Evolutionary conservation across 2,113 vertebrate species (phyloP).

Genomic region (Trematomus loennbergii): DNA sequence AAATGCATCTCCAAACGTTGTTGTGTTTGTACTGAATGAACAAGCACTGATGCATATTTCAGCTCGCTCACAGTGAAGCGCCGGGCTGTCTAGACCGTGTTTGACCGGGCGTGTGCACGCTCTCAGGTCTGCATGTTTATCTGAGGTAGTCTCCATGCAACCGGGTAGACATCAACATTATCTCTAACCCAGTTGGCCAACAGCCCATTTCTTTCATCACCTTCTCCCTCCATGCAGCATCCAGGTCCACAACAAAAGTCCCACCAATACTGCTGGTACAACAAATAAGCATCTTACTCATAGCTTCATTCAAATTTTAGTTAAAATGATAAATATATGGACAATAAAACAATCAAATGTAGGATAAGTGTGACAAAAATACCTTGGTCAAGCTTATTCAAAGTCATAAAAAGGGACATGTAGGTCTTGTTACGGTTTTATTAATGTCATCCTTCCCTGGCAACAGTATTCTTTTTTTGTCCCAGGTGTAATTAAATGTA

Average conservation of each 20-base stretch:
- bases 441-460: neutral
- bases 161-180: conserved; percentile 58
- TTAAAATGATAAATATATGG: neutral
- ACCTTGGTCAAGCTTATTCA: conserved; percentile 3
- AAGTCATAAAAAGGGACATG: neutral
- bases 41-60: conserved; percentile 44
- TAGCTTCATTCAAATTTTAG: conserved; percentile 16
- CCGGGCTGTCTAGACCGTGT: conserved; percentile 54
- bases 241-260: conserved; percentile 26
- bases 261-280: conserved; percentile 56
- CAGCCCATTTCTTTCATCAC: conserved; percentile 57
- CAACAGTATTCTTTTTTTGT: neutral
- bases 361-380: neutral
- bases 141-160: conserved; percentile 59
- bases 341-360: neutral
- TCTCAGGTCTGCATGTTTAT: conserved; percentile 55
- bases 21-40: conserved; percentile 37
- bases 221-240: conserved; percentile 34
- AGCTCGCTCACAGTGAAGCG: conserved; percentile 26
- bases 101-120: conserved; percentile 43
- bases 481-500: conserved; percentile 9
- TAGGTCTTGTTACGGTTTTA: neutral
- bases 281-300: conserved; percentile 43
- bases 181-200: conserved; percentile 66
- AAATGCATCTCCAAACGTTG: neutral